A percentile compares a stretch with the other conserved stretches of the same genome.
phyloP scores from a whole-genome alignment of 2,113 vertebrate species.

The Ceratotherium simum region DNA sequence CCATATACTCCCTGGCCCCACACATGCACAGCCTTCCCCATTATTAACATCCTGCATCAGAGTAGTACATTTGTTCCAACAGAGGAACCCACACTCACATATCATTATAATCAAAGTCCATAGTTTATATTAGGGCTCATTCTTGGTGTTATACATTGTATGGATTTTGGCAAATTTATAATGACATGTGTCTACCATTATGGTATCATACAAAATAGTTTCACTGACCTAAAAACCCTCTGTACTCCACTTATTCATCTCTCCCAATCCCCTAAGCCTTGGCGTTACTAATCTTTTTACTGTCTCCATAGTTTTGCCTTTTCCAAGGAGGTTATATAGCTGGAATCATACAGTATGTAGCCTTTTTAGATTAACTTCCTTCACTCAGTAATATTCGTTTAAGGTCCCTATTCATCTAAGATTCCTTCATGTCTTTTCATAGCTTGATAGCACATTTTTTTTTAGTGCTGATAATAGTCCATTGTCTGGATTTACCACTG shows the following conservation, averaged over 20 bases:
- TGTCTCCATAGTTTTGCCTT: not conserved
- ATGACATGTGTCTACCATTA: not conserved
- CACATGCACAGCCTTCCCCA: not conserved
- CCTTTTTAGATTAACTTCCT: not conserved
- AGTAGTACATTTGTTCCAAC: not conserved
- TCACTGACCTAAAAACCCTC: not conserved
- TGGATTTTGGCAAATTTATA: not conserved
- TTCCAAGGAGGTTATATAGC: not conserved
- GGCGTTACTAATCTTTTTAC: not conserved
- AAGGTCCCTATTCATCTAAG: not conserved
- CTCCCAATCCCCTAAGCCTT: not conserved
- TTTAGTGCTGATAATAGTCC: not conserved
- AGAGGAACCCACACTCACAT: not conserved
- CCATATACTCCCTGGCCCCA: no score
- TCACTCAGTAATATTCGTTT: not conserved
- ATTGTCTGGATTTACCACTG: not conserved
- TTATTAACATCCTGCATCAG: not conserved
- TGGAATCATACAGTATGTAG: not conserved
- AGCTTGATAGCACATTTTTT: not conserved
- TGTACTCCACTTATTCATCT: not conserved
- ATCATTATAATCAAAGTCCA: not conserved
- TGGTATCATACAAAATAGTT: not conserved
- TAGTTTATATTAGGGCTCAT: not conserved
- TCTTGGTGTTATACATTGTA: not conserved
- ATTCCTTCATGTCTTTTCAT: not conserved